Evolutionary conservation across 2,113 vertebrate genomes (phyloP), one percentile per base, ranked within the genome.

Genomic region (Todiramphus saurophagus): DNA sequence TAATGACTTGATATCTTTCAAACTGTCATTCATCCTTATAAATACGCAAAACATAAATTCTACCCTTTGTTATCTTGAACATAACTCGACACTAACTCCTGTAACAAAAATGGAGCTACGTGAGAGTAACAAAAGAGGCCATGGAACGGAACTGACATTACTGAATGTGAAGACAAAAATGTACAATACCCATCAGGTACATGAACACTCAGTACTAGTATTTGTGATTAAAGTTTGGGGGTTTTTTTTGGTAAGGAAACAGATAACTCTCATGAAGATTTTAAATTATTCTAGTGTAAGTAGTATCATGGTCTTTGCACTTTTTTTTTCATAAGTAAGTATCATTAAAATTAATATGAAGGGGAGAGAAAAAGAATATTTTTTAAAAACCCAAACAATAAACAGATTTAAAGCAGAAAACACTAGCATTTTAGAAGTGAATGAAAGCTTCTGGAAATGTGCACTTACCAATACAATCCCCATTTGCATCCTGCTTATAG

Each of bases 381-480:
- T 19, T 1, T 27, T 2, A 5, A 17, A 75, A 41, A 30, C n/a
- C 20, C 60, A 19, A 41, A 41, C 41, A 33, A 33, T 7, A 10
- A 24, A 0, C 1, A 6, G 5, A 46, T 39, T 84, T 83, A 33
- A 93, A 48, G 35, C 7, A 10, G 14, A 62, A 85, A 44, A 39
- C 19, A 41, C 17, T 15, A 35, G 39, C 27, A 58, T 60, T 51
- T 75, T 70, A 62, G 13, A 75, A 67, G 6, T 27, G 23, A 86
- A 43, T 12, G 55, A 43, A 5, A 2, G 4, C 41, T 53, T 63
- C 77, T 35, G 64, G 31, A 74, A 92, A 66, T 9, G 19, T 59
- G 39, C n/a, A 88, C 96, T 97, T 95, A 98, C 98, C 98, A 68
- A 87, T 92, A 90, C 98, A 98, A 88, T 98, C 98, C 33, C 96